Evolutionary conservation across 2,888 invertebrate species (phyloP).

Genomic region (Drosophila parthenogenetica): DNA sequence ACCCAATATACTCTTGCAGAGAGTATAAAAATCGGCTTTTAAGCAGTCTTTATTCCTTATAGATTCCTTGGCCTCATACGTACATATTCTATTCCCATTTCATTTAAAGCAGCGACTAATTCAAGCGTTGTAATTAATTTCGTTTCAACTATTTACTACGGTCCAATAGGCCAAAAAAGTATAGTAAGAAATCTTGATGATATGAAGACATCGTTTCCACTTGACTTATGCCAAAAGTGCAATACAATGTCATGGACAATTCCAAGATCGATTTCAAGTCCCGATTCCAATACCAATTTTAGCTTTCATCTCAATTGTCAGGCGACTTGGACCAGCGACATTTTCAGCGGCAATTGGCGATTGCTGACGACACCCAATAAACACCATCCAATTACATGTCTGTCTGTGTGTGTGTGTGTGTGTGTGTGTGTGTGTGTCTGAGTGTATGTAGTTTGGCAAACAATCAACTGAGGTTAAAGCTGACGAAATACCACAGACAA

Average conservation of each 20-base stretch:
- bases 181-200: not conserved
- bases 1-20: too few species aligned
- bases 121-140: too few species aligned
- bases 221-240: constrained; percentile 1
- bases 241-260: not conserved
- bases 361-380: constrained; percentile 78
- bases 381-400: constrained; percentile 70
- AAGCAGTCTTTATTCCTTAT: too few species aligned
- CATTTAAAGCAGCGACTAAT: too few species aligned
- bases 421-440: constrained; percentile 16
- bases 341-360: constrained; percentile 67
- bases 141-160: not conserved
- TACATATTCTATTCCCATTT: too few species aligned
- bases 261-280: constrained; percentile 20
- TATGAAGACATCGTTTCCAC: constrained; percentile 24
- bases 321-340: constrained; percentile 32
- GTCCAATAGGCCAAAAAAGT: not conserved
- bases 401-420: constrained; percentile 20
- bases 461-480: constrained; percentile 61
- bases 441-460: constrained; percentile 46
- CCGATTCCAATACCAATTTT: constrained; percentile 38
- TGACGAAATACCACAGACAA: constrained; percentile 66
- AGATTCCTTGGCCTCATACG: too few species aligned
- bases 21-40: too few species aligned
- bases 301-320: constrained; percentile 55